Percentiles rank a stretch among this genome's conserved stretches.
phyloP scores from a whole-genome alignment of 2,113 vertebrate species.

The Corvus cornix region DNA sequence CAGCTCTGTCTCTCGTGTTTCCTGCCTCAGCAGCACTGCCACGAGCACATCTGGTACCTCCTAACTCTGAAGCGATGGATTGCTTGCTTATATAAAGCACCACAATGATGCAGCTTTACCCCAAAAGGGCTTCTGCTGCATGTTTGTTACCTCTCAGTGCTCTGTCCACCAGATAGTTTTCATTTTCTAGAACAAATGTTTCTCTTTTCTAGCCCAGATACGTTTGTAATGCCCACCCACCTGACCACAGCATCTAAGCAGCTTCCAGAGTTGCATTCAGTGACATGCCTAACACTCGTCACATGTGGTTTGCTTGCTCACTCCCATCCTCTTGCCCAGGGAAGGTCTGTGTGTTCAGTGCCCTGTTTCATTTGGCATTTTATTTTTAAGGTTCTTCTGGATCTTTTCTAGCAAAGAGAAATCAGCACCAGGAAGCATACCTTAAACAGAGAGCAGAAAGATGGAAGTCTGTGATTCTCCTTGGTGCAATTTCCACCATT shows the following conservation, averaged over 20 bases:
- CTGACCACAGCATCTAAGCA: background rate
- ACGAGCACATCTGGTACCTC: background rate
- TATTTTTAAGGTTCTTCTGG: background rate
- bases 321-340: background rate
- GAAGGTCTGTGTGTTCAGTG: background rate
- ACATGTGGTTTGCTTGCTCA: background rate
- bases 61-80: background rate
- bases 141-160: background rate
- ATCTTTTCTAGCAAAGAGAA: background rate
- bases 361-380: background rate
- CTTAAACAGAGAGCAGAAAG: background rate
- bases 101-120: fast-evolving
- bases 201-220: background rate
- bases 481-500: background rate
- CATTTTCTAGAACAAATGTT: background rate
- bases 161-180: background rate
- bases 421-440: background rate
- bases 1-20: background rate
- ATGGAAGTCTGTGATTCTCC: background rate
- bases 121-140: background rate
- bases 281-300: background rate
- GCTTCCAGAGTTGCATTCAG: background rate
- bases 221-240: background rate
- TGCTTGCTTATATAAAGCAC: background rate
- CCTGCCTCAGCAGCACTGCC: background rate